Conservation (phyloP, 2,888 invertebrate genomes). For the Hydropsyche betteni region DNA sequence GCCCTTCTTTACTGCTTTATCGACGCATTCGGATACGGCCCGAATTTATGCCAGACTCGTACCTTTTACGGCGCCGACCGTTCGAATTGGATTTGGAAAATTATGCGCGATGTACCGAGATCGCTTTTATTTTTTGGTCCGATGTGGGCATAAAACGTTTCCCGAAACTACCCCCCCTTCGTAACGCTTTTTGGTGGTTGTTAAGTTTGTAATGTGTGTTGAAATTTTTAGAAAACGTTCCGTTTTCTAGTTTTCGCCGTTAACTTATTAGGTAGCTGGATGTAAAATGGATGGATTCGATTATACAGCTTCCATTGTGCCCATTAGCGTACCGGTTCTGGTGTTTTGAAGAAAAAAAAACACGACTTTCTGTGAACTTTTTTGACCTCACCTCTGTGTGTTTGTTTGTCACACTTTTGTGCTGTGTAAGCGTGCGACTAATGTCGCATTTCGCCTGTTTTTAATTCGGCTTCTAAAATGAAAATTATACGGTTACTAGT, state of each 20-base stretch:
- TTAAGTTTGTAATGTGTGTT: too few relatives aligned
- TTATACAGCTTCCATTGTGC: slow-evolving; percentile 17
- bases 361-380: slow-evolving; percentile 15
- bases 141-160: slow-evolving; percentile 1
- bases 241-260: neutral
- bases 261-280: neutral
- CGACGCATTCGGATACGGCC: slow-evolving; percentile 21
- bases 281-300: slow-evolving; percentile 14
- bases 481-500: neutral
- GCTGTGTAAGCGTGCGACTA: neutral
- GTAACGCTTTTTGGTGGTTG: neutral
- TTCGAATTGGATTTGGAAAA: slow-evolving; percentile 32
- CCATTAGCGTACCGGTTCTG: slow-evolving; percentile 1
- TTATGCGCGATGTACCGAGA: slow-evolving; percentile 31
- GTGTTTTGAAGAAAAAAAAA: slow-evolving; percentile 2
- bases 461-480: slow-evolving; percentile 14
- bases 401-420: slow-evolving; percentile 2
- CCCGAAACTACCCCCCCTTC: slow-evolving; percentile 9
- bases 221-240: too few relatives aligned
- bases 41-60: slow-evolving; percentile 23
- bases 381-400: slow-evolving; percentile 1
- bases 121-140: slow-evolving; percentile 28
- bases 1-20: slow-evolving; percentile 26
- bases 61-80: slow-evolving; percentile 3
- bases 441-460: slow-evolving; percentile 11